phyloP scores from a whole-genome alignment of 2,797 vertebrate species.

The Gymnocypris eckloni region DNA sequence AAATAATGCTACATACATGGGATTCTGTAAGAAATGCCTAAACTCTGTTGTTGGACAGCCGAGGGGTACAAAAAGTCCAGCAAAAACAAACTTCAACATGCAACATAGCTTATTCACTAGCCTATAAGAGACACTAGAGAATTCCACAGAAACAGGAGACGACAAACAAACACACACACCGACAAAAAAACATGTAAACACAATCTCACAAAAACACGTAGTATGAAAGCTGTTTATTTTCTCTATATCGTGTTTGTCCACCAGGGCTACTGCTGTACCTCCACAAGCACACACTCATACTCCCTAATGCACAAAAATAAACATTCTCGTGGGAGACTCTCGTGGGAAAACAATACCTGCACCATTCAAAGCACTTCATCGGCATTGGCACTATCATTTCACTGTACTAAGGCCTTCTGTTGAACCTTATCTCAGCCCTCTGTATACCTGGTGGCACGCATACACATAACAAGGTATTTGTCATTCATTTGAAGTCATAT shows the following conservation, averaged over 20 bases:
- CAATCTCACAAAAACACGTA: not conserved
- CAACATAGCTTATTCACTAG: not conserved
- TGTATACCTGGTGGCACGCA: not conserved
- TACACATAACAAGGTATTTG: constrained; percentile 15
- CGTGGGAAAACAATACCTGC: not conserved
- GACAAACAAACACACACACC: not conserved
- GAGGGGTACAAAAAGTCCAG: not conserved
- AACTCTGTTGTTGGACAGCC: constrained; percentile 9
- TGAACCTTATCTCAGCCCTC: constrained; percentile 5
- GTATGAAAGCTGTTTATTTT: not conserved
- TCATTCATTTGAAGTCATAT: constrained; percentile 31
- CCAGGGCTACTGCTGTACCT: not conserved
- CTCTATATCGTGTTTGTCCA: constrained; percentile 1
- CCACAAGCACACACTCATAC: not conserved
- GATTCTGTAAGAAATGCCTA: not conserved
- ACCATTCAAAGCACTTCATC: constrained; percentile 29
- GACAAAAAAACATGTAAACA: not conserved
- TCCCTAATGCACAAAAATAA: not conserved
- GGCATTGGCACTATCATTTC: constrained; percentile 16
- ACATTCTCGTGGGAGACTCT: not conserved
- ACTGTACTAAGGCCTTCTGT: constrained; percentile 18
- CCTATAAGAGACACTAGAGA: not conserved
- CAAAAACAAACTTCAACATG: constrained; percentile 1
- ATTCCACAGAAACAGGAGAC: not conserved
- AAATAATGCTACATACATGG: not conserved